A percentile compares a stretch with the other conserved stretches of the same genome.
phyloP scores from a whole-genome alignment of 2,888 invertebrate species.

The Tuta absoluta region DNA sequence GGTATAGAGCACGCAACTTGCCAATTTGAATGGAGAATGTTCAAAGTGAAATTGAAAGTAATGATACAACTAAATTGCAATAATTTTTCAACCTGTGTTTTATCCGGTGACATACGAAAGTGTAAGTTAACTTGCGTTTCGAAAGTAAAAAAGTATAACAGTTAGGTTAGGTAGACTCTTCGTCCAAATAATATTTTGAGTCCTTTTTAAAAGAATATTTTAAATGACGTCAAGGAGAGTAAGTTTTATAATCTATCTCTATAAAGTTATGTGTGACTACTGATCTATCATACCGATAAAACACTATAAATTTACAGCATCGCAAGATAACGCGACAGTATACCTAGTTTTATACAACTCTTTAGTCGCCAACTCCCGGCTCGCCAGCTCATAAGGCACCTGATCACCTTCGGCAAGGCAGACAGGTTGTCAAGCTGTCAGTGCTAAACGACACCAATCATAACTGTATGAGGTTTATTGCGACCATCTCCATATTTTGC shows the following conservation, averaged over 20 bases:
- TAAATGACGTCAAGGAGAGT: too few relatives aligned
- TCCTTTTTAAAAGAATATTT: too few relatives aligned
- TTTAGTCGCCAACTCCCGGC: neutral
- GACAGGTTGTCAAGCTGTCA: constrained; percentile 50
- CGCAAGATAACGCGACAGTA: neutral
- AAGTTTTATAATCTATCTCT: too few relatives aligned
- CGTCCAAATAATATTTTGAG: too few relatives aligned
- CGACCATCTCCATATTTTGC: constrained; percentile 39
- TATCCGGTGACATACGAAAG: neutral
- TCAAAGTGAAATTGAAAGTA: constrained; percentile 18
- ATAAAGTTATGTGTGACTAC: too few relatives aligned
- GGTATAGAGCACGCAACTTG: constrained; percentile 26
- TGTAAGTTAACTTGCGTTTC: neutral
- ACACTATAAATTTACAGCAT: neutral
- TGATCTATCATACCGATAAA: neutral
- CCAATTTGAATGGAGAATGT: constrained; percentile 21
- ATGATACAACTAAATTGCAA: constrained; percentile 15
- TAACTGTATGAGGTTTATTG: constrained; percentile 57
- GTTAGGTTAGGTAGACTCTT: too few relatives aligned
- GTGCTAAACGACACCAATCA: constrained; percentile 44
- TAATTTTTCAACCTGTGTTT: constrained; percentile 12
- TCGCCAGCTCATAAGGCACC: constrained; percentile 41
- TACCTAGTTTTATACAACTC: neutral
- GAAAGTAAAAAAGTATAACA: too few relatives aligned
- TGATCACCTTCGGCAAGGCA: constrained; percentile 54